These are phyloP conservation scores for Neomorphus geoffroyi DNA, from an alignment of 2,797 vertebrate species.

Conservation along the genomic window DNA sequence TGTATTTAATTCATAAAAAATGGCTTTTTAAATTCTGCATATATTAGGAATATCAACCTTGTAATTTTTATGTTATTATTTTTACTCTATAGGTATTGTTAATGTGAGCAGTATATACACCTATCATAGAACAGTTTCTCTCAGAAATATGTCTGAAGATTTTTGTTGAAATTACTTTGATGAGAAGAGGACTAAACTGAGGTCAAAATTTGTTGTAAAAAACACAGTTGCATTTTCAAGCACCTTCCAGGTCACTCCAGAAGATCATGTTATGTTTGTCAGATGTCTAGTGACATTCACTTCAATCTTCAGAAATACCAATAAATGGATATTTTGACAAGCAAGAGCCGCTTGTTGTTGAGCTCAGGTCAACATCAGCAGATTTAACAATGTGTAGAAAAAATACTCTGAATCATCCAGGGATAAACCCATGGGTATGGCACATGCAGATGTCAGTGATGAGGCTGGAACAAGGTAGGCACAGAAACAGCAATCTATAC, in stretches of 20 bases:
- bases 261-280: neutral
- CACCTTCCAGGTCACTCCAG: neutral
- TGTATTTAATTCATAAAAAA: conserved; percentile 32
- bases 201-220: neutral
- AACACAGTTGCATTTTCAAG: neutral
- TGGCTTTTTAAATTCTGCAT: neutral
- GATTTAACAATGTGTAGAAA: neutral
- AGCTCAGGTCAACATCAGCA: neutral
- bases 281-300: neutral
- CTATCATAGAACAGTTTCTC: neutral
- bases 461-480: neutral
- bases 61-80: neutral
- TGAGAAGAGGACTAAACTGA: neutral
- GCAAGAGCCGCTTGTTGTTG: neutral
- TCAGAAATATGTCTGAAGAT: neutral
- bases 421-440: accelerated
- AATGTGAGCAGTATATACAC: neutral
- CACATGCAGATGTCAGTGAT: neutral
- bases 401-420: neutral
- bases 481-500: neutral
- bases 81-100: neutral
- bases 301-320: neutral
- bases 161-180: neutral
- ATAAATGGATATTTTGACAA: neutral
- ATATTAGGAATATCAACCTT: neutral